phyloP scores from a whole-genome alignment of 2,888 invertebrate genomes.

The Tachina grossa region DNA sequence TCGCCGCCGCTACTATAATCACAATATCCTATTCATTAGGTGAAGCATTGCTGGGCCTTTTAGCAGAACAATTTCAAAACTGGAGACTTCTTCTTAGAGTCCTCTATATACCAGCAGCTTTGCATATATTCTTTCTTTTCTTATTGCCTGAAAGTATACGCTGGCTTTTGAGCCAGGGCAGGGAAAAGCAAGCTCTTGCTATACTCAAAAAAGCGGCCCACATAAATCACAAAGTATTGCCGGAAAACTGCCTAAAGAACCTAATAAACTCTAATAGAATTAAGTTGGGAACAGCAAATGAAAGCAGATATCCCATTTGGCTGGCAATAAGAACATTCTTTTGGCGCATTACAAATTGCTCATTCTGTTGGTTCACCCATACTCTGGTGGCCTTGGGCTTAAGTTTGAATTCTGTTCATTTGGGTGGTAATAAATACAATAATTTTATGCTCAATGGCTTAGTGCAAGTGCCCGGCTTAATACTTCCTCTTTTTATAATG shows the following conservation, averaged over 20 bases:
- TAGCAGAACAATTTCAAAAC: constrained; percentile 87
- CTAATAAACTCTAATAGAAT: constrained; percentile 74
- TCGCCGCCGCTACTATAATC: constrained; percentile 88
- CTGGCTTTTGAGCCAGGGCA: constrained; percentile 88
- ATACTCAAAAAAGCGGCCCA: constrained; percentile 86
- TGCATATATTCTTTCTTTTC: constrained; percentile 87
- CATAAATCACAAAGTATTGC: constrained; percentile 83
- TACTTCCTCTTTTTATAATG: constrained; percentile 86
- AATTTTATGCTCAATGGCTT: constrained; percentile 86
- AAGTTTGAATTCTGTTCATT: constrained; percentile 89
- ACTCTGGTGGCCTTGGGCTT: constrained; percentile 92
- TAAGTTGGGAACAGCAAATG: constrained; percentile 75
- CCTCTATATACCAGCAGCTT: constrained; percentile 87
- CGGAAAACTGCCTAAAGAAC: constrained; percentile 75
- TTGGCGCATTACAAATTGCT: constrained; percentile 84
- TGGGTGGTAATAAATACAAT: constrained; percentile 89
- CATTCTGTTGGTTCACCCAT: constrained; percentile 90
- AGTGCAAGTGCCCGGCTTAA: constrained; percentile 89
- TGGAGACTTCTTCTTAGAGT: constrained; percentile 88
- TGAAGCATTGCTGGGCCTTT: constrained; percentile 86
- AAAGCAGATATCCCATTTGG: constrained; percentile 77
- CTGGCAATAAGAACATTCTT: constrained; percentile 75
- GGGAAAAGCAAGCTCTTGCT: constrained; percentile 84
- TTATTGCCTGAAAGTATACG: constrained; percentile 88
- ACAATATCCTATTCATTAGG: constrained; percentile 88